These are phyloP conservation scores for Nemurella pictetii DNA, from an alignment of 2,888 invertebrate species.

Conservation along the genomic window DNA sequence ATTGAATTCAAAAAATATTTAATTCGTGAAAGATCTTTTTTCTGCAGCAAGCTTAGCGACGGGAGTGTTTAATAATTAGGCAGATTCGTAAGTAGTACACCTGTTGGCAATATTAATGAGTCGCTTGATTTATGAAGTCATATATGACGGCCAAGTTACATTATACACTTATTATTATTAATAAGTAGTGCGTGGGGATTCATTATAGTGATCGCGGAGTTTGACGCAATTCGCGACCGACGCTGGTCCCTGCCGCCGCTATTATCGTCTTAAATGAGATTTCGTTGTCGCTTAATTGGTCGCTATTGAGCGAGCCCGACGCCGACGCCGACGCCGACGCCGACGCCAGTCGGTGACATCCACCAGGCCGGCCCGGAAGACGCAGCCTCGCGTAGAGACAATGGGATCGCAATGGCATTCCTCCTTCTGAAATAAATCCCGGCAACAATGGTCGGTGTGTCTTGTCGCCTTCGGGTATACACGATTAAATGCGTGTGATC, in stretches of 20 bases:
- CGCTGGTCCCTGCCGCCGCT: no score
- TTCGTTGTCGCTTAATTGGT: background rate
- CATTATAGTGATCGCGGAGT: background rate
- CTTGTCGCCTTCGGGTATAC: background rate
- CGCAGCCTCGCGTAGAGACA: background rate
- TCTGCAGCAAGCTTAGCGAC: background rate
- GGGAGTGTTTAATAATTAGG: conserved; percentile 7
- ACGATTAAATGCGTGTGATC: background rate
- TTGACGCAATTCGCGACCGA: background rate
- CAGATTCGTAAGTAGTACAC: background rate
- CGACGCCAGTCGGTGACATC: no score
- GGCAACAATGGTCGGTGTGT: background rate
- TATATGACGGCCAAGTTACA: background rate
- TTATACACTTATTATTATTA: background rate
- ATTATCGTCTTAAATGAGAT: background rate
- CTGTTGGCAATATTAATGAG: conserved; percentile 2
- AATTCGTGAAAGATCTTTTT: background rate
- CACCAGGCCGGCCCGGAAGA: no score
- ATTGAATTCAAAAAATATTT: conserved; percentile 1
- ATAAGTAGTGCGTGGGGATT: background rate
- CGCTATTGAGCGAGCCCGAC: background rate
- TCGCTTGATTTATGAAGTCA: background rate
- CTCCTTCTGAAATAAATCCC: background rate
- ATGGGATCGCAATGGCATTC: background rate
- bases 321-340: background rate